phyloP scores from a whole-genome alignment of 2,797 vertebrate species.

The Chelonia mydas region DNA sequence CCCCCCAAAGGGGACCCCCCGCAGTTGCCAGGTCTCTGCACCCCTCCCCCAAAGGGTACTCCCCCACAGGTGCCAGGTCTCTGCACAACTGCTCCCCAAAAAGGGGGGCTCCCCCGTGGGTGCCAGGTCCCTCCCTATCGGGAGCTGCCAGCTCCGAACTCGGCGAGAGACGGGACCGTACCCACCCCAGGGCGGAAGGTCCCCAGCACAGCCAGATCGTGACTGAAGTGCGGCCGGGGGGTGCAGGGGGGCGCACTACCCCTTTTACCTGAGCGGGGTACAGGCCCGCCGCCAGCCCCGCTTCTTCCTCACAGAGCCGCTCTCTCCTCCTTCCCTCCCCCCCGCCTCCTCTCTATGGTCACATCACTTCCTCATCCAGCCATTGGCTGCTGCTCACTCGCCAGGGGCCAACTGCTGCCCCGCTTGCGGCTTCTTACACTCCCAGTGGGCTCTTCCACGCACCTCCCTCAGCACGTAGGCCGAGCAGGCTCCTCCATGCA shows the following conservation, averaged over 20 bases:
- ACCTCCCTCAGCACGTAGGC: neutral
- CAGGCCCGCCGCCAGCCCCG: neutral
- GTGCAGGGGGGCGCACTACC: too few relatives aligned
- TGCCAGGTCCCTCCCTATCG: neutral
- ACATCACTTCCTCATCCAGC: slow-evolving; percentile 43
- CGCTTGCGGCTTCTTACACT: fast-evolving
- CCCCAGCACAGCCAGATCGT: too few relatives aligned
- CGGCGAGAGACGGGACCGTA: too few relatives aligned
- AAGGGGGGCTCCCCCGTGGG: neutral
- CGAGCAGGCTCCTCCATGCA: too few relatives aligned
- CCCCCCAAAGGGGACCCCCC: neutral
- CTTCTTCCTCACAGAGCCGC: neutral
- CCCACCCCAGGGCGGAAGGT: too few relatives aligned
- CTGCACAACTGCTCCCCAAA: too few relatives aligned
- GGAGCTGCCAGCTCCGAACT: too few relatives aligned
- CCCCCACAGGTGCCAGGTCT: too few relatives aligned
- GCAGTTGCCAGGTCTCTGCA: neutral
- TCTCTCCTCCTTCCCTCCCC: neutral
- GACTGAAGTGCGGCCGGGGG: neutral
- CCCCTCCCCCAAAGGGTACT: neutral
- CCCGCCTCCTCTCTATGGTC: neutral
- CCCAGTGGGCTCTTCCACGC: neutral
- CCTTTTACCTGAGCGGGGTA: neutral
- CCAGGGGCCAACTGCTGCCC: neutral
- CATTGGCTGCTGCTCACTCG: neutral